phyloP scores from a whole-genome alignment of 2,113 vertebrate genomes.

The Anolis carolinensis region DNA sequence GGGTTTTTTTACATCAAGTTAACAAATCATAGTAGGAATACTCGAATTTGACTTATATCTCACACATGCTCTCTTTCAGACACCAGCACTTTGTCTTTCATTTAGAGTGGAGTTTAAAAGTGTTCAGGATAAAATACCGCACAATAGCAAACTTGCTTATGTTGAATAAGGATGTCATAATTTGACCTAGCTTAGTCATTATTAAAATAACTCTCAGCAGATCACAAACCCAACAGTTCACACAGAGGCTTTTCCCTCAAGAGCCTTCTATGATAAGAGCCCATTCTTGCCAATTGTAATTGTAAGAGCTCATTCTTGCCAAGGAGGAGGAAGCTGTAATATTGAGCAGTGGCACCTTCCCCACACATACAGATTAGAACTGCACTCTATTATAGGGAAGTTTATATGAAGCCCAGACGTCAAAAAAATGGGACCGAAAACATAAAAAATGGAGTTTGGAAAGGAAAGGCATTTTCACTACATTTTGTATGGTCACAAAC shows the following conservation, averaged over 20 bases:
- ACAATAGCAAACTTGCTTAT: not conserved
- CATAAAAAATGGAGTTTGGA: no score
- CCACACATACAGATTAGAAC: not conserved
- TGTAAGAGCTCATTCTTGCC: not conserved
- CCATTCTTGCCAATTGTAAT: no score
- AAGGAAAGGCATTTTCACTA: no score
- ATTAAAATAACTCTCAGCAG: not conserved
- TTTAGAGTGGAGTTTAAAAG: no score
- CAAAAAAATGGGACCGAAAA: no score
- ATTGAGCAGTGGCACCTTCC: not conserved
- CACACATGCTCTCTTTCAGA: slow-evolving; percentile 1
- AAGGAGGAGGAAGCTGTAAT: not conserved
- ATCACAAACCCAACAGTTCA: not conserved
- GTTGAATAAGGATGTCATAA: not conserved
- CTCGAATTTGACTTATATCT: fast-evolving
- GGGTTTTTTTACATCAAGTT: slow-evolving; percentile 26
- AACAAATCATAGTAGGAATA: slow-evolving; percentile 35
- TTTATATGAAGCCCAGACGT: no score
- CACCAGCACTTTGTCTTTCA: slow-evolving; percentile 40
- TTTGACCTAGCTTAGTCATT: not conserved
- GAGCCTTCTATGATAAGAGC: not conserved
- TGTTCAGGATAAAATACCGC: not conserved
- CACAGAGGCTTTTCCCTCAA: not conserved
- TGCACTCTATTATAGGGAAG: not conserved
- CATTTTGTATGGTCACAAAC: no score